A percentile compares a stretch with the other conserved stretches of the same genome.
These are phyloP conservation scores for Lacerta viridis DNA, from an alignment of 2,797 vertebrate species.

Conservation along the genomic window DNA sequence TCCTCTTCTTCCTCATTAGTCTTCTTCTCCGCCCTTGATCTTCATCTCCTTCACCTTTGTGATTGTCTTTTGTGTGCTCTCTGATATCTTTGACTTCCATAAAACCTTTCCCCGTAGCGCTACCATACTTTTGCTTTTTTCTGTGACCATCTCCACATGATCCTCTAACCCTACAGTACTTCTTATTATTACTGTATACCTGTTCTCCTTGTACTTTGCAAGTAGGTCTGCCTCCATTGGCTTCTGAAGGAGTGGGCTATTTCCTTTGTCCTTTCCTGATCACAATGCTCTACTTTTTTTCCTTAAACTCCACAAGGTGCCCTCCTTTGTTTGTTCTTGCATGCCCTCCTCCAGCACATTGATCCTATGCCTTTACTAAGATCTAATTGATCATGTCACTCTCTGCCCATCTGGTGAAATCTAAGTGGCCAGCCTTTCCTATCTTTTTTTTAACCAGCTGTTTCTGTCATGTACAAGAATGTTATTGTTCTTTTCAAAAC, in stretches of 20 bases:
- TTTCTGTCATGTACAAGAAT: constrained; percentile 35
- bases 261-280: constrained; percentile 68
- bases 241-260: constrained; percentile 69
- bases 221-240: constrained; percentile 62
- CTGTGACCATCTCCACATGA: constrained; percentile 74
- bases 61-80: constrained; percentile 63
- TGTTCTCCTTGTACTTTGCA: constrained; percentile 66
- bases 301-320: constrained; percentile 57
- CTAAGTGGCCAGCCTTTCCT: constrained; percentile 37
- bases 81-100: constrained; percentile 68
- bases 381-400: constrained; percentile 53
- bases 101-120: constrained; percentile 71
- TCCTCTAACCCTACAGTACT: constrained; percentile 72
- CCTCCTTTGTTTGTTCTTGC: constrained; percentile 61
- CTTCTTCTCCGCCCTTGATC: constrained; percentile 67
- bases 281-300: constrained; percentile 57
- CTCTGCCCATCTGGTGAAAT: constrained; percentile 50
- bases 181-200: constrained; percentile 76
- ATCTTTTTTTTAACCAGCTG: constrained; percentile 53
- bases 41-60: constrained; percentile 73
- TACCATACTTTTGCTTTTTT: constrained; percentile 73
- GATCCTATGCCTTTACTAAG: constrained; percentile 49
- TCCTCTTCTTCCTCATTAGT: constrained; percentile 67
- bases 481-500: constrained; percentile 35
- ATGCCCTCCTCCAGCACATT: constrained; percentile 23